These are phyloP conservation scores for Triplophysa bombifrons DNA, from an alignment of 2,797 vertebrate genomes.

Conservation along the genomic window DNA sequence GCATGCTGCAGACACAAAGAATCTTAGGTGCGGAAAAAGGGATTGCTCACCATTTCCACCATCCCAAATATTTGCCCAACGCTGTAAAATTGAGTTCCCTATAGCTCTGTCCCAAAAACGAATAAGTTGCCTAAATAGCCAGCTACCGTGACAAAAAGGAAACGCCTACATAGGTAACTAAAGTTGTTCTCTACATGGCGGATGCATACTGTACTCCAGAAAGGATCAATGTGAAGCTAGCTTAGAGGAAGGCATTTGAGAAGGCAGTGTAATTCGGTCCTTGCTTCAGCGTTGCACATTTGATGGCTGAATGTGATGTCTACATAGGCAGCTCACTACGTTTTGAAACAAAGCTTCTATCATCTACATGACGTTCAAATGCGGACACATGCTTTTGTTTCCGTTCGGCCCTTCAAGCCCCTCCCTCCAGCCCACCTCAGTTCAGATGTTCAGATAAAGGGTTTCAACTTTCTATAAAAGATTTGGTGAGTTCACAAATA, in stretches of 20 bases:
- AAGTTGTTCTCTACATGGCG: no score
- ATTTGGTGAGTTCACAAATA: conserved; percentile 40
- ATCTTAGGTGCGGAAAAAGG: conserved; percentile 44
- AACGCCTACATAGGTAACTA: no score
- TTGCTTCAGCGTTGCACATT: background rate
- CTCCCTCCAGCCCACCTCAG: conserved; percentile 15
- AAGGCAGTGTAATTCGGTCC: background rate
- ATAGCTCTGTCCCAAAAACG: background rate
- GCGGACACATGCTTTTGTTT: conserved; percentile 5
- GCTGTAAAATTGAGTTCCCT: background rate
- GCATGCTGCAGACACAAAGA: conserved; percentile 63
- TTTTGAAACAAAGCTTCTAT: conserved; percentile 13
- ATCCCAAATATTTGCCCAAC: conserved; percentile 2
- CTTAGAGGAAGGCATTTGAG: no score
- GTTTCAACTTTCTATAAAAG: conserved; percentile 50
- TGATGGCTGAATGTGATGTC: background rate
- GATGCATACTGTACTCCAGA: no score
- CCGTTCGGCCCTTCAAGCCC: background rate
- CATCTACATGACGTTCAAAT: conserved; percentile 13
- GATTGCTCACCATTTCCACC: background rate
- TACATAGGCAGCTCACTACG: background rate
- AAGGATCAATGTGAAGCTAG: no score
- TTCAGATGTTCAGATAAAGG: conserved; percentile 51
- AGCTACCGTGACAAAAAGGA: background rate
- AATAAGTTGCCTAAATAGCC: background rate